These are phyloP conservation scores for Mirounga angustirostris DNA, from an alignment of 2,113 vertebrate species.

Conservation along the genomic window DNA sequence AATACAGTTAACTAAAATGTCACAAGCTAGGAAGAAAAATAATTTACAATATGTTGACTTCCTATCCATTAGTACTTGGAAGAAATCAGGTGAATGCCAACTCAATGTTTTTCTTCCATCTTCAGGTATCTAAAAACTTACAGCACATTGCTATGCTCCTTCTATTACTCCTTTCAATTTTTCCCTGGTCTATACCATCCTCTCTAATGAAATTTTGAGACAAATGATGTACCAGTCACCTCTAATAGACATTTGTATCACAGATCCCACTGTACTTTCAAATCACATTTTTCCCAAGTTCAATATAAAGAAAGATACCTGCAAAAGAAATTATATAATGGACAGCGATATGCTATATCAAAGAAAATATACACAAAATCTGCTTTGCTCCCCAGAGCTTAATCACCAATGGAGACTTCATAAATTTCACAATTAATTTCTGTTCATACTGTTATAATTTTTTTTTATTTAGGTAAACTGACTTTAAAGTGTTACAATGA, in stretches of 20 bases:
- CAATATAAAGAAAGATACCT: background rate
- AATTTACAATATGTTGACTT: background rate
- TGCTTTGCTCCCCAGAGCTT: background rate
- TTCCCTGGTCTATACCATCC: background rate
- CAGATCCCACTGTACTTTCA: background rate
- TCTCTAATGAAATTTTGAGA: background rate
- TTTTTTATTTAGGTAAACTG: background rate
- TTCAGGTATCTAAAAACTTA: background rate
- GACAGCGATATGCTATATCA: background rate
- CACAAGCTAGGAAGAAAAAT: background rate
- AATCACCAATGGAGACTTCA: background rate
- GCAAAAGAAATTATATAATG: background rate
- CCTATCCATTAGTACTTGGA: background rate
- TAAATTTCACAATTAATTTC: slow-evolving; percentile 8
- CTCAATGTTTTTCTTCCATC: background rate
- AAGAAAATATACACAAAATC: slow-evolving; percentile 39
- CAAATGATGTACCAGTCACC: background rate
- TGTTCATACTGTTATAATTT: background rate
- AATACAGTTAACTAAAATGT: background rate
- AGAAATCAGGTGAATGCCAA: background rate
- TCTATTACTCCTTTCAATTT: background rate
- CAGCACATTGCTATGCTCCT: background rate
- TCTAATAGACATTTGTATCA: background rate
- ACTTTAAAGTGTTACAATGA: background rate
- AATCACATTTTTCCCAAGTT: background rate